Percentiles rank a stretch among this genome's conserved stretches.
Evolutionary conservation across 2,888 invertebrate genomes (phyloP).

Genomic region (Hoplodrina blanda): DNA sequence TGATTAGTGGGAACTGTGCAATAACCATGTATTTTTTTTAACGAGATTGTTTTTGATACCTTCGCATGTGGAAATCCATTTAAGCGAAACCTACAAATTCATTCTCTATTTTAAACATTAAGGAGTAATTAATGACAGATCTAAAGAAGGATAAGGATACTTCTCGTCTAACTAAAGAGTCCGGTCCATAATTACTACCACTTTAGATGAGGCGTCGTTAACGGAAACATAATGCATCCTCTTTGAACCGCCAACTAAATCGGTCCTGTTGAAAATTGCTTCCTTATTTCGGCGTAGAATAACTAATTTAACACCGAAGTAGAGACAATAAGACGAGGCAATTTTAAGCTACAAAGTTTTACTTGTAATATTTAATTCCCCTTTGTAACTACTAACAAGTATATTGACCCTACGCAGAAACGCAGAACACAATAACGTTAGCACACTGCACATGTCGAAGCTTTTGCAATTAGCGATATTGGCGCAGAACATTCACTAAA

Average conservation of each 20-base stretch:
- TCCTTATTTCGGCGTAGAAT: slow-evolving; percentile 69
- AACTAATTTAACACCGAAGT: slow-evolving; percentile 50
- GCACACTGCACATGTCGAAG: slow-evolving; percentile 35
- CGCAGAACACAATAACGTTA: slow-evolving; percentile 1
- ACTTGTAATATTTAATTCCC: not conserved
- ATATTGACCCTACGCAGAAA: slow-evolving; percentile 11
- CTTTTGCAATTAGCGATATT: slow-evolving; percentile 38
- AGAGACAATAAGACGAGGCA: slow-evolving; percentile 1
- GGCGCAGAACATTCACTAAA: slow-evolving; percentile 27
- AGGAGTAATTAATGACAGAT: slow-evolving; percentile 24
- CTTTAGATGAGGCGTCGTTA: slow-evolving; percentile 70
- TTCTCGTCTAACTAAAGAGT: slow-evolving; percentile 48
- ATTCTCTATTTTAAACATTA: slow-evolving; percentile 18
- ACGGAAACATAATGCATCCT: slow-evolving; percentile 80
- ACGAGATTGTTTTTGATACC: not conserved
- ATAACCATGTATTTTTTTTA: slow-evolving; percentile 1
- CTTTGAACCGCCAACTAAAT: slow-evolving; percentile 75
- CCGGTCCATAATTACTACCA: slow-evolving; percentile 68
- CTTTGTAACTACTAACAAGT: slow-evolving; percentile 11
- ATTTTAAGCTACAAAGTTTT: not conserved
- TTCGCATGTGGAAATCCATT: slow-evolving; percentile 5
- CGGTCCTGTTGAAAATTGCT: slow-evolving; percentile 80
- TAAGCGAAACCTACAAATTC: not conserved
- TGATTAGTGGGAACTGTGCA: slow-evolving; percentile 43
- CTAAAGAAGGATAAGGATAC: slow-evolving; percentile 39